Base-by-base conservation (phyloP, 2,888 invertebrate genomes). In the Portevinia maculata region DNA sequence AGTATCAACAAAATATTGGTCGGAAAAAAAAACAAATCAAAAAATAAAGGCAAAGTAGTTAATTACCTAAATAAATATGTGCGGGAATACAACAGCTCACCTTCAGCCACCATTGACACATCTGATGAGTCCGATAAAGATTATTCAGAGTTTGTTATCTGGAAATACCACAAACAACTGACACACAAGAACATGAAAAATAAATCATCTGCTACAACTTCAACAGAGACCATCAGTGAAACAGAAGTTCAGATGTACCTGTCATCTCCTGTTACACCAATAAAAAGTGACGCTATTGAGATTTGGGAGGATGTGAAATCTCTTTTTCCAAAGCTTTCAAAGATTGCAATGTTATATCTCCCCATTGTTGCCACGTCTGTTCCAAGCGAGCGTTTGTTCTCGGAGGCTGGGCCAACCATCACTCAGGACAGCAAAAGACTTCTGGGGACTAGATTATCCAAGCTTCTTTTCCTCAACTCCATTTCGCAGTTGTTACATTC, bases 231-330 rank as follows among this genome's bases (percentile, higher is more conserved):
- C 4, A 50, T 55, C 32, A 75, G 52, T 53, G 84, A 84, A 75
- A 64, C 79, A 81, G 85, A 67, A 86, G 86, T 85, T 75, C 85
- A 84, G 84, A 87, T 85, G 85, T 87, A 84, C 84, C 84, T 84
- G 83, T 86, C 81, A 83, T 86, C 86, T 85, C 85, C 85, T 86
- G 84, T 86, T 85, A 87, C 85, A 85, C 86, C 79, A 85, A 87
- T 85, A 73, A 87, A 65, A 70, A 52, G 32, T 28, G 41, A 73
- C 48, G 50, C n/a, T n/a, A n/a, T n/a, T n/a, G n/a, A n/a, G n/a
- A n/a, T n/a, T n/a, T n/a, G n/a, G n/a, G n/a, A n/a, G n/a, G n/a
- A n/a, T n/a, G n/a, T n/a, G n/a, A n/a, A n/a, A n/a, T n/a, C n/a
- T n/a, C n/a, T n/a, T n/a, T n/a, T n/a, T n/a, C n/a, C n/a, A n/a